phyloP scores from a whole-genome alignment of 2,797 vertebrate species.

The Premnoplex brunnescens region DNA sequence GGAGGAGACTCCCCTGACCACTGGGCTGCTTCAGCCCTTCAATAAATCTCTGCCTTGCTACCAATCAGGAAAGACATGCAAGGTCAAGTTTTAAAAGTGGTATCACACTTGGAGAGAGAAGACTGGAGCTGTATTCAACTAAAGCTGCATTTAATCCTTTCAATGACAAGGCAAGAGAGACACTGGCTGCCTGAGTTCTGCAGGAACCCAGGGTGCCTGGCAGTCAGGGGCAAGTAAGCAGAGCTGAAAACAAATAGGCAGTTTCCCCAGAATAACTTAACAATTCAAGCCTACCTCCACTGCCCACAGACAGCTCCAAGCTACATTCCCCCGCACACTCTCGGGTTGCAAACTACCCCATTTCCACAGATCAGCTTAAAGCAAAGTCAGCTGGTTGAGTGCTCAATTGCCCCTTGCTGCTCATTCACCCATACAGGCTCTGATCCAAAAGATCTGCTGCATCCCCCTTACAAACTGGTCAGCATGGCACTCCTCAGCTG shows the following conservation, averaged over 20 bases:
- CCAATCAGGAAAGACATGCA: neutral
- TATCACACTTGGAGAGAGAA: neutral
- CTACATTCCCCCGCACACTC: neutral
- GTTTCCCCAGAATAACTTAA: neutral
- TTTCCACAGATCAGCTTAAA: neutral
- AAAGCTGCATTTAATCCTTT: neutral
- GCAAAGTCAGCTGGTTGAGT: neutral
- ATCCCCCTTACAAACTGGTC: neutral
- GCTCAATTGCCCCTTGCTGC: neutral
- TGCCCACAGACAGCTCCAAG: neutral
- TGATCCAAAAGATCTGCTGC: neutral
- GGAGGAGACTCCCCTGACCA: neutral
- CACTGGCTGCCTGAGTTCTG: neutral
- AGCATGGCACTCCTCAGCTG: neutral
- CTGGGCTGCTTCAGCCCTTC: neutral
- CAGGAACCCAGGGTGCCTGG: neutral
- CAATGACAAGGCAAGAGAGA: accelerated
- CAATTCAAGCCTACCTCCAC: neutral
- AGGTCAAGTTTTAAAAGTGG: neutral
- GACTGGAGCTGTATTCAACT: neutral
- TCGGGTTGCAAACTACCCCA: neutral
- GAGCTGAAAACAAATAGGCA: neutral
- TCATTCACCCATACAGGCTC: neutral
- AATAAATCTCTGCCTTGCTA: neutral
- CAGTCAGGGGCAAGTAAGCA: neutral